These are phyloP conservation scores for Oedothorax gibbosus DNA, from an alignment of 1,140 invertebrate genomes.

Conservation along the genomic window DNA sequence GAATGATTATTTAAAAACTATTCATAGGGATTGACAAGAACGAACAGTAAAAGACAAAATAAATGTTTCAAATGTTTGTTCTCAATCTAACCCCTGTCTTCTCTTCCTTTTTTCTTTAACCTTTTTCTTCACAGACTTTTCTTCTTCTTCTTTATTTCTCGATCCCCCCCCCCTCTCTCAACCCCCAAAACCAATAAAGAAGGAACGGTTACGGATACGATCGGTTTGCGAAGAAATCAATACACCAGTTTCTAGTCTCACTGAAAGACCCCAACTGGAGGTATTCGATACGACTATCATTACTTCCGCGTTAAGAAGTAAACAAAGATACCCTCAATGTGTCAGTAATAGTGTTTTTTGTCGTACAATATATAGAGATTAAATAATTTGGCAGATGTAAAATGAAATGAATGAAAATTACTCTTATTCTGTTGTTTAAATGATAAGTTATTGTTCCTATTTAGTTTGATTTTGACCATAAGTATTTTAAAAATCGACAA, in stretches of 20 bases:
- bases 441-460: too few species aligned
- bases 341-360: too few species aligned
- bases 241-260: constrained; percentile 9
- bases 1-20: neutral
- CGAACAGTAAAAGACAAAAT: neutral
- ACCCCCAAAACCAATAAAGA: constrained; percentile 40
- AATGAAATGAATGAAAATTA: too few species aligned
- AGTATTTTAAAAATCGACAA: too few species aligned
- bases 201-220: constrained; percentile 16
- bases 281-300: constrained; percentile 17
- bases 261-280: constrained; percentile 14
- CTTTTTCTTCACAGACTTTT: neutral
- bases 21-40: neutral
- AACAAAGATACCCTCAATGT: too few species aligned
- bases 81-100: constrained; percentile 18
- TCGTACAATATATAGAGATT: too few species aligned
- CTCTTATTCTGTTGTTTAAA: too few species aligned
- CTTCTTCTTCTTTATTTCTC: neutral
- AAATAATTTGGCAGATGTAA: too few species aligned
- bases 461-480: too few species aligned
- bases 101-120: constrained; percentile 1
- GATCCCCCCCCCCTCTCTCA: neutral
- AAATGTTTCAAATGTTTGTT: constrained; percentile 43
- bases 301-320: too few species aligned
- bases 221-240: constrained; percentile 15